Evolutionary conservation across 2,797 vertebrate species (phyloP).

Genomic region (Argentina silus): DNA sequence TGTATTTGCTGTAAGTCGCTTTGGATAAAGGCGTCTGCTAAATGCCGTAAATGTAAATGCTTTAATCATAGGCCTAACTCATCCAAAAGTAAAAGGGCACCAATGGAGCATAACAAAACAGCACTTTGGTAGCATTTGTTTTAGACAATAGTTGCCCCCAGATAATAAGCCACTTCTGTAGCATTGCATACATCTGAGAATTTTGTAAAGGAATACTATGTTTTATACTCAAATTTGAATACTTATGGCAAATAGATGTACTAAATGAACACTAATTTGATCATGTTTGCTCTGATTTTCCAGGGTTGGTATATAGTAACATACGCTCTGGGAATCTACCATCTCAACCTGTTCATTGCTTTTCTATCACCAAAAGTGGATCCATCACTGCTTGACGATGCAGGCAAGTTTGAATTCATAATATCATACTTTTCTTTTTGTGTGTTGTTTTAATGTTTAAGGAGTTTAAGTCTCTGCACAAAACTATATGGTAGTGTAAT

Average conservation of each 20-base stretch:
- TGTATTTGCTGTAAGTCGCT: too few species aligned
- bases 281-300: conserved; percentile 44
- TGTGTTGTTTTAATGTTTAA: not conserved
- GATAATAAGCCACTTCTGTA: too few species aligned
- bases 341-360: conserved; percentile 99
- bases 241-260: not conserved
- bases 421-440: not conserved
- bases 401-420: conserved; percentile 78
- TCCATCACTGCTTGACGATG: conserved; percentile 95
- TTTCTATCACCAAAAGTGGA: conserved; percentile 99
- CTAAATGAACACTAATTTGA: not conserved
- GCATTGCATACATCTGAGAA: not conserved
- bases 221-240: not conserved
- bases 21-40: too few species aligned
- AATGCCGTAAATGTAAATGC: too few species aligned
- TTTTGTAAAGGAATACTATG: not conserved
- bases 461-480: not conserved
- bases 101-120: too few species aligned
- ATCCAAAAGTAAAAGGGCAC: too few species aligned
- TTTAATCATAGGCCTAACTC: too few species aligned
- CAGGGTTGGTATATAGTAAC: conserved; percentile 99
- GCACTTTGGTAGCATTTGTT: too few species aligned
- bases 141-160: too few species aligned
- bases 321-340: conserved; percentile 99
- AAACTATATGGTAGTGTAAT: too few species aligned